Base-by-base conservation (phyloP, 2,888 invertebrate species). In the Andrena flavipes region DNA sequence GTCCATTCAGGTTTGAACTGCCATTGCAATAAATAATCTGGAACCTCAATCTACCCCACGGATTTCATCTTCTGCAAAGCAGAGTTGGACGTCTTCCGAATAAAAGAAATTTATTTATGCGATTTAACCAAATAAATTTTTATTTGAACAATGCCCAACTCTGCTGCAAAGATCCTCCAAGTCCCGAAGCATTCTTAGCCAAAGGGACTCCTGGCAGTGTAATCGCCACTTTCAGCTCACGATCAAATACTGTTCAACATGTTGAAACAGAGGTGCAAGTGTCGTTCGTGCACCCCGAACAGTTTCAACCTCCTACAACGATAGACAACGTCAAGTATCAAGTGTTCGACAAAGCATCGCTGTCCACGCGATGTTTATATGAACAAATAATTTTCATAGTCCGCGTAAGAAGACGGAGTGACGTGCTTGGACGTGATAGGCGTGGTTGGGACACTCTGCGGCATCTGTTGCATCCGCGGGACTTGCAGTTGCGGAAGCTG, bases 351-450 rank as follows among this genome's bases (percentile, higher is more conserved):
- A 13, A 51, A 63, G n/a, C 30, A n/a, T 2, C 49, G 49, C 35
- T 10, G 10, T 26, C 23, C 8, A 3, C 16, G 10, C 35, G 16
- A 49, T 4, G 16, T 63, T 95, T 93, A 96, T 90, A 96, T 96
- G 91, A 96, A 96, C 90, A 96, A 95, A 92, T 96, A 96, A 93
- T 96, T 96, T 91, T 96, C 96, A 90, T 96, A 96, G 87, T 96
- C 95, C 60, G 96, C 95, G 87, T 96, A 96, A 73, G 95, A 94
- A 8, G 89, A 83, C 5, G 92, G 86, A 6, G 93, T 91, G 42
- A 93, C 87, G 76, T 93, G 93, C 81, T 93, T 94, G 29, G 92
- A 88, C n/a, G 93, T 88, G 42, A 93, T 82, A 13, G 93, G 93
- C 33, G 93, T 94, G 20, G 93, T 90, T 0, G 94, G 94, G n/a